Conservation (phyloP, 2,113 vertebrate species). For the Canis aureus region DNA sequence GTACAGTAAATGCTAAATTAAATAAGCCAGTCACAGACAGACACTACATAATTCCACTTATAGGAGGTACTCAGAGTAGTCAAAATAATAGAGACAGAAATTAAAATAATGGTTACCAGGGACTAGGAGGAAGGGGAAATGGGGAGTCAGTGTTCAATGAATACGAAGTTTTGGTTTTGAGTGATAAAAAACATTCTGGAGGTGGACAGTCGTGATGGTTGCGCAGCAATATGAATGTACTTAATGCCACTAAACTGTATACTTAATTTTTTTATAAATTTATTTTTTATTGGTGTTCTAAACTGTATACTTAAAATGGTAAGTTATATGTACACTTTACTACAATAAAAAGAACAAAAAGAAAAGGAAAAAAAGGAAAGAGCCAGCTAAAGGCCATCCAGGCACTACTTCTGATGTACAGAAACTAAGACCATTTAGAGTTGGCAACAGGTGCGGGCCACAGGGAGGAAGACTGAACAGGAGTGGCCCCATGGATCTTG, state of each 20-base stretch:
- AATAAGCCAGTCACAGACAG: not conserved
- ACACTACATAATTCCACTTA: not conserved
- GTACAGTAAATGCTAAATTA: not conserved
- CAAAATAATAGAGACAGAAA: not conserved
- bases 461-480: accelerated
- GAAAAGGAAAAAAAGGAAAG: not conserved
- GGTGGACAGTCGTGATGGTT: accelerated
- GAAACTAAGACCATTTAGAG: not conserved
- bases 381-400: not conserved
- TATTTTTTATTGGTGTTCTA: too few relatives aligned
- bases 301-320: not conserved
- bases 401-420: accelerated
- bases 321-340: not conserved
- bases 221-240: not conserved
- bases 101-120: not conserved
- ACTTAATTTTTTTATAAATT: not conserved
- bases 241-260: not conserved
- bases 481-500: accelerated
- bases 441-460: too few relatives aligned
- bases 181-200: too few relatives aligned
- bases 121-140: accelerated
- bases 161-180: not conserved
- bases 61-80: not conserved
- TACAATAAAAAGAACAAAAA: not conserved
- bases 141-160: not conserved